These are phyloP conservation scores for Mimachlamys varia DNA, from an alignment of 2,888 invertebrate species.

Conservation along the genomic window DNA sequence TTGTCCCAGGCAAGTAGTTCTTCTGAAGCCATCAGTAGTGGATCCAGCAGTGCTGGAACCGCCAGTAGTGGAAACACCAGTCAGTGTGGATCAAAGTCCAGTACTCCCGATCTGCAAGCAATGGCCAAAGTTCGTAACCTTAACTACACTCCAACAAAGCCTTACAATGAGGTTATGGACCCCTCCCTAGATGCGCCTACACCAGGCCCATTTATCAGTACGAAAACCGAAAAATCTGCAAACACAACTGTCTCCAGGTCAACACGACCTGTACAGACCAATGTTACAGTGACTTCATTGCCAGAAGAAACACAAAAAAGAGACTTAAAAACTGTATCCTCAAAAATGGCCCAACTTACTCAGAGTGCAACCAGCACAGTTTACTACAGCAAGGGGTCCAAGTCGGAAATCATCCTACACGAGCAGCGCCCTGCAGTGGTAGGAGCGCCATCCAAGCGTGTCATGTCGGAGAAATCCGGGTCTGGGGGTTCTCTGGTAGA, in stretches of 20 bases:
- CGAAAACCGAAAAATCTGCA: constrained; percentile 59
- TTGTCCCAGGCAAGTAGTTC: constrained; percentile 32
- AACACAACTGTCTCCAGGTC: constrained; percentile 51
- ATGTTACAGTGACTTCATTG: neutral
- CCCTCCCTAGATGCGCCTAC: constrained; percentile 40
- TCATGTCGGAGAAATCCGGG: constrained; percentile 48
- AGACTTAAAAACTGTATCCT: constrained; percentile 11
- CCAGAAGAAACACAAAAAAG: constrained; percentile 29
- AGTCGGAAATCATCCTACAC: constrained; percentile 59
- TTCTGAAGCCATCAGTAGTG: constrained; percentile 36
- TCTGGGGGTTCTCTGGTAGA: constrained; percentile 54
- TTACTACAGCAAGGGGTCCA: constrained; percentile 71
- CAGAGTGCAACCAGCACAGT: constrained; percentile 55
- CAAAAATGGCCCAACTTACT: constrained; percentile 21
- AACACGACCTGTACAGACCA: constrained; percentile 45
- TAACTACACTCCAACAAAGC: constrained; percentile 73
- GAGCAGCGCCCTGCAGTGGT: constrained; percentile 71
- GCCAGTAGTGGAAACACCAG: constrained; percentile 28
- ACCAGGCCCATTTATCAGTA: constrained; percentile 53
- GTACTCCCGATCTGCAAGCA: constrained; percentile 55
- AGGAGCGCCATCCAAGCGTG: constrained; percentile 65
- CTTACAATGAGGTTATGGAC: constrained; percentile 68
- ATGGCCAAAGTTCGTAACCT: constrained; percentile 65
- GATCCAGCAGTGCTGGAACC: neutral
- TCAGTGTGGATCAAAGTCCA: constrained; percentile 37